Conservation (phyloP, 2,113 vertebrate species). For the Myocastor coypus region DNA sequence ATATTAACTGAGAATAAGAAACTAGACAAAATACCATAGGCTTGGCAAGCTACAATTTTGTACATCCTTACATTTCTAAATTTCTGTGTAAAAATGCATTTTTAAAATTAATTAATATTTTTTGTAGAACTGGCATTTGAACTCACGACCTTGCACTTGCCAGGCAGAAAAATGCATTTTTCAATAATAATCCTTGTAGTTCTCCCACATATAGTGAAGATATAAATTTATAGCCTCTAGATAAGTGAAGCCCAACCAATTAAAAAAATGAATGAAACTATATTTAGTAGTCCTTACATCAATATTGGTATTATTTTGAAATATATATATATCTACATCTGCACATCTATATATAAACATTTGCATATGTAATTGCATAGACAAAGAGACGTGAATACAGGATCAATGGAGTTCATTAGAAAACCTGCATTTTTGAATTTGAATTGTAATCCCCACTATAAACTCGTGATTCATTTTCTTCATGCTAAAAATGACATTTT, state of each 20-base stretch:
- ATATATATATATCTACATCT: background rate
- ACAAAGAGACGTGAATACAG: background rate
- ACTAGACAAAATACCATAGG: too few species aligned
- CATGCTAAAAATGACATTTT: slow-evolving; percentile 20
- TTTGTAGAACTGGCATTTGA: too few species aligned
- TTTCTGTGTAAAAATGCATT: too few species aligned
- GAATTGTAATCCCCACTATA: background rate
- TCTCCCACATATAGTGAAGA: background rate
- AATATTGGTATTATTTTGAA: background rate
- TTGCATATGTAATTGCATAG: background rate
- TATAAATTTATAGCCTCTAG: slow-evolving; percentile 23
- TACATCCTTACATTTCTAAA: too few species aligned
- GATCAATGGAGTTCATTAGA: slow-evolving; percentile 38
- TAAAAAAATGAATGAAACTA: background rate
- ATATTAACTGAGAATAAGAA: too few species aligned
- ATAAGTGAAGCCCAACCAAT: slow-evolving; percentile 13
- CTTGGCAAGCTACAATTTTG: too few species aligned
- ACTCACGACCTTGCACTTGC: too few species aligned
- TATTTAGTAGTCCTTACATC: background rate
- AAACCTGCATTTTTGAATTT: background rate
- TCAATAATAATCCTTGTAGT: background rate
- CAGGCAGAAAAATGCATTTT: too few species aligned
- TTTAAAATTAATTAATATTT: too few species aligned
- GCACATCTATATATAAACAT: background rate
- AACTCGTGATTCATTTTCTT: background rate